Conservation (phyloP, 2,113 vertebrate species). For the Petrocephalus zakoni region DNA sequence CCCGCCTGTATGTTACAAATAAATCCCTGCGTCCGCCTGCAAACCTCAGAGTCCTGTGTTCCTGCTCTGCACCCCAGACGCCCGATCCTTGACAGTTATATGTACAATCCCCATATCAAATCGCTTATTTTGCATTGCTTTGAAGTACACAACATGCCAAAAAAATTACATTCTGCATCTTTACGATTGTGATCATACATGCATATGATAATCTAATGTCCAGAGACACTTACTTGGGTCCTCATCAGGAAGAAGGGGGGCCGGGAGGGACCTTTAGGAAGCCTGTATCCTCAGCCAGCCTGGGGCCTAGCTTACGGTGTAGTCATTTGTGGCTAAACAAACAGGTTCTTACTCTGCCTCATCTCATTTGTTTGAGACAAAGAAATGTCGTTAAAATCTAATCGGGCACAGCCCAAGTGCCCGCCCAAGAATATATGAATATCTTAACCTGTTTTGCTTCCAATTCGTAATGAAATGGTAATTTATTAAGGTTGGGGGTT, state of each 20-base stretch:
- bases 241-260: constrained; percentile 6
- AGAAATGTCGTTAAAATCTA: constrained; percentile 56
- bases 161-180: background rate
- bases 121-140: background rate
- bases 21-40: no score
- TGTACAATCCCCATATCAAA: background rate
- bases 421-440: constrained; percentile 44
- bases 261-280: background rate
- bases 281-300: constrained; percentile 23
- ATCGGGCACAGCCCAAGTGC: constrained; percentile 42
- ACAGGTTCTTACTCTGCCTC: constrained; percentile 39
- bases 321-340: constrained; percentile 47
- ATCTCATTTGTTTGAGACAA: constrained; percentile 52
- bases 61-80: no score
- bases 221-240: background rate
- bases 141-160: background rate
- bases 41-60: no score
- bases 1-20: no score
- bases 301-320: constrained; percentile 39
- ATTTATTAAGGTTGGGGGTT: constrained; percentile 49
- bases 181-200: background rate
- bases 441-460: constrained; percentile 54
- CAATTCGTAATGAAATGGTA: constrained; percentile 54
- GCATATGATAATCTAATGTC: background rate
- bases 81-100: no score